Conservation (phyloP, 2,888 invertebrate genomes). For the Troides helena region DNA sequence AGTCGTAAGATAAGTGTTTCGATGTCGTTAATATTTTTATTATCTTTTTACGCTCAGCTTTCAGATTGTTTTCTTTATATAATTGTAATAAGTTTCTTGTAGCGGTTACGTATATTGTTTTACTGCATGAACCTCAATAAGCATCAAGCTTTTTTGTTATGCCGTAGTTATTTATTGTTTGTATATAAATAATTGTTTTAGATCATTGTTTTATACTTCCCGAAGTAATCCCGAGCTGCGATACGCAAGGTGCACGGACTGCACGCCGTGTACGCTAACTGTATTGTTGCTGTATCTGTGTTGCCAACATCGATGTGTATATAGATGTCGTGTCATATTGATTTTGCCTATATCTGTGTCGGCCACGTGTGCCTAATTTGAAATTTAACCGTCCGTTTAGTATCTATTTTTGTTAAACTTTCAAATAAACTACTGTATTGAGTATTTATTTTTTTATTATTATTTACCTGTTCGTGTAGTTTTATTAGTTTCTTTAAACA, state of each 20-base stretch:
- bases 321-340: not conserved
- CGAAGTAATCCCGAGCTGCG: not conserved
- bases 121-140: constrained; percentile 14
- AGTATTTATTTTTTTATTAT: constrained; percentile 21
- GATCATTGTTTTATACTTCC: not conserved
- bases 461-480: constrained; percentile 23
- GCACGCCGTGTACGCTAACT: not conserved
- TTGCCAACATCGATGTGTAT: not conserved
- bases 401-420: constrained; percentile 22
- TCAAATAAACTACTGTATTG: constrained; percentile 20
- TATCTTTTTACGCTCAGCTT: constrained; percentile 14
- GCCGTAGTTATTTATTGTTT: constrained; percentile 5
- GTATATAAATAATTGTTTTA: not conserved
- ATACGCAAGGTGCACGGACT: not conserved
- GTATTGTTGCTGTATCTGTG: not conserved
- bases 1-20: constrained; percentile 1
- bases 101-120: not conserved
- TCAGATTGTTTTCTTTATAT: not conserved
- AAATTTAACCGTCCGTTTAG: not conserved
- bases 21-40: constrained; percentile 4
- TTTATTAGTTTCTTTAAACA: not conserved
- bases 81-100: not conserved
- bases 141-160: constrained; percentile 14
- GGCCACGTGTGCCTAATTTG: not conserved
- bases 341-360: not conserved